phyloP scores from a whole-genome alignment of 2,113 vertebrate genomes.

The Eolophus roseicapilla region DNA sequence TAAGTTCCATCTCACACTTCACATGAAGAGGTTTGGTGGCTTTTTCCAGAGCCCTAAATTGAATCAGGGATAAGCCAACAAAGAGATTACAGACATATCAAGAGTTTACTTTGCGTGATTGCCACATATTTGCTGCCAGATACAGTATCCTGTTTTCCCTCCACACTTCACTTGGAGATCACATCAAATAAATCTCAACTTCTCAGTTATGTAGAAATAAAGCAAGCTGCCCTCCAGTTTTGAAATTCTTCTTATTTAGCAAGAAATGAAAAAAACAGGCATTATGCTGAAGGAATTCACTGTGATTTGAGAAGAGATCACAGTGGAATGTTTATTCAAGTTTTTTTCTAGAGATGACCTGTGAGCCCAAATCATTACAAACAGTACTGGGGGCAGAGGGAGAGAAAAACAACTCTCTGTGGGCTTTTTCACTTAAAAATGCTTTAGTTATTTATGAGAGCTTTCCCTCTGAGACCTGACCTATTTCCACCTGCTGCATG shows the following conservation, averaged over 20 bases:
- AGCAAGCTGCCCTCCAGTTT: slow-evolving; percentile 4
- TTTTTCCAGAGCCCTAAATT: slow-evolving; percentile 65
- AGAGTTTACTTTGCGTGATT: slow-evolving; percentile 70
- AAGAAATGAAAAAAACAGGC: not conserved
- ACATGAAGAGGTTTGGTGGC: slow-evolving; percentile 52
- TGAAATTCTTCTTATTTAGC: slow-evolving; percentile 38
- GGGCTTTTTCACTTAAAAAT: not conserved
- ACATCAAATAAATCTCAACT: slow-evolving; percentile 65
- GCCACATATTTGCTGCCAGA: slow-evolving; percentile 62
- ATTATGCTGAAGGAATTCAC: not conserved
- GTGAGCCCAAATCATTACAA: not conserved
- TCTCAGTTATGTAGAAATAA: slow-evolving; percentile 65
- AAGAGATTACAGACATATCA: slow-evolving; percentile 65
- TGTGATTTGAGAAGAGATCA: not conserved
- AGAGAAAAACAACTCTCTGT: not conserved
- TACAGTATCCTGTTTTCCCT: slow-evolving; percentile 69
- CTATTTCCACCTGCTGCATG: slow-evolving; percentile 37
- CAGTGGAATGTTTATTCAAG: not conserved
- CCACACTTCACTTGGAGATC: slow-evolving; percentile 54
- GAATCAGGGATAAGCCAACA: slow-evolving; percentile 60
- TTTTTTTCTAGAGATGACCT: not conserved
- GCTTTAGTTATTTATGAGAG: not conserved
- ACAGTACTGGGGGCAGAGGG: not conserved
- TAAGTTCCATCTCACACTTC: slow-evolving; percentile 41
- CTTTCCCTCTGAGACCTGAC: slow-evolving; percentile 17